Evolutionary conservation across 2,797 vertebrate species (phyloP), one percentile per base, ranked within the genome.

Genomic region (Holocentrus rufus): DNA sequence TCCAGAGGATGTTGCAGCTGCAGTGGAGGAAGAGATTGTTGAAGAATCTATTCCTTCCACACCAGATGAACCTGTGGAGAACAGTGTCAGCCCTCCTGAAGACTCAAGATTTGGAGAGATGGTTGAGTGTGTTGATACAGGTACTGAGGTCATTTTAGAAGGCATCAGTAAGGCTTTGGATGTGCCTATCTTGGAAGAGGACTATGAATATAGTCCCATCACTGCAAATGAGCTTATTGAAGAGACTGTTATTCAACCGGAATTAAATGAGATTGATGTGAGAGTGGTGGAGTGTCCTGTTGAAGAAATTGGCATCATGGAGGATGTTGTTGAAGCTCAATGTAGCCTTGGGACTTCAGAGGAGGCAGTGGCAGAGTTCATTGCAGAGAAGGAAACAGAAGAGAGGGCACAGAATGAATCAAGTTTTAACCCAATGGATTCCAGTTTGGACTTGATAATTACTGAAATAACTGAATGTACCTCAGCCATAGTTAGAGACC

Each of bases 271-370:
- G n/a, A 9, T 20, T 2, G 9, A 0, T 5, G 11, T 46, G 25
- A 22, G 27, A 47, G 23, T 17, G 6, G 44, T 63, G 11, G 34
- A 58, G 52, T 9, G 14, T n/a, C 52, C 14, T 4, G n/a, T 42
- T 34, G 30, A 69, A 49, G 59, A 74, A 65, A 77, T 34, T 23
- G 31, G 31, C 44, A 22, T 64, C 20, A 13, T 10, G 14, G 58
- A 77, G 11, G 20, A 60, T 25, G 52, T 1, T n/a, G n/a, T n/a
- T 7, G 65, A 75, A 30, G 8, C 30, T 14, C 44, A 61, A 39
- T 7, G 25, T n/a, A 8, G 11, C 22, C 15, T 44, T n/a, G 30
- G 17, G 25, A 10, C 47, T 15, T 69, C 50, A 23, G 71, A 36
- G 15, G 39, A 76, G 17, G n/a, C 3, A 11, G 3, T 11, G 23